A percentile compares a stretch with the other conserved stretches of the same genome.
Evolutionary conservation across 2,797 vertebrate genomes (phyloP).

Genomic region (Limnodromus scolopaceus): DNA sequence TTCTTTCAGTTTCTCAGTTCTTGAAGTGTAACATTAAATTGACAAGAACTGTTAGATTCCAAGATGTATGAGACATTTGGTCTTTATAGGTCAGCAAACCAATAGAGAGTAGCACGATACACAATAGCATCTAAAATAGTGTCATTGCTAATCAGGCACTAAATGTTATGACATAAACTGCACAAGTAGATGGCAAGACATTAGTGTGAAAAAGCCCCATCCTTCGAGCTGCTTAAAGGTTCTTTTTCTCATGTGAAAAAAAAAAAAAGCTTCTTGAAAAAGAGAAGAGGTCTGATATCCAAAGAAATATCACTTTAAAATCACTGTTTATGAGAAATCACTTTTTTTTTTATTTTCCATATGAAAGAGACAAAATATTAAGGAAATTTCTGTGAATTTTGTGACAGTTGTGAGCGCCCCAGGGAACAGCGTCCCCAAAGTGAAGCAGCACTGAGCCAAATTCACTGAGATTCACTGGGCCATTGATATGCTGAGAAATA

Average conservation of each 20-base stretch:
- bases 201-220: neutral
- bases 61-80: neutral
- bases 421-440: neutral
- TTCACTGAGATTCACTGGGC: too few relatives aligned
- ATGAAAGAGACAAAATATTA: neutral
- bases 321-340: fast-evolving
- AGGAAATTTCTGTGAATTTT: neutral
- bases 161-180: neutral
- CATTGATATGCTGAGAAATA: neutral
- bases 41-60: neutral
- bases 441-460: neutral
- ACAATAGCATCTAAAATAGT: neutral
- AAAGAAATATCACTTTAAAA: neutral
- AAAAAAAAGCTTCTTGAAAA: neutral
- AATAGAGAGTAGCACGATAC: neutral
- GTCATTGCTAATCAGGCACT: neutral
- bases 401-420: fast-evolving
- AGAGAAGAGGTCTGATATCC: neutral
- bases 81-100: neutral
- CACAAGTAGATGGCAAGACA: neutral
- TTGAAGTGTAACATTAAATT: neutral
- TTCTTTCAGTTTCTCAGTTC: neutral
- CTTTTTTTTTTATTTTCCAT: fast-evolving
- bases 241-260: neutral
- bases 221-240: neutral